Evolutionary conservation across 1,140 invertebrate genomes (phyloP), one percentile per base, ranked within the genome.

Genomic region (Drepana arcuata): DNA sequence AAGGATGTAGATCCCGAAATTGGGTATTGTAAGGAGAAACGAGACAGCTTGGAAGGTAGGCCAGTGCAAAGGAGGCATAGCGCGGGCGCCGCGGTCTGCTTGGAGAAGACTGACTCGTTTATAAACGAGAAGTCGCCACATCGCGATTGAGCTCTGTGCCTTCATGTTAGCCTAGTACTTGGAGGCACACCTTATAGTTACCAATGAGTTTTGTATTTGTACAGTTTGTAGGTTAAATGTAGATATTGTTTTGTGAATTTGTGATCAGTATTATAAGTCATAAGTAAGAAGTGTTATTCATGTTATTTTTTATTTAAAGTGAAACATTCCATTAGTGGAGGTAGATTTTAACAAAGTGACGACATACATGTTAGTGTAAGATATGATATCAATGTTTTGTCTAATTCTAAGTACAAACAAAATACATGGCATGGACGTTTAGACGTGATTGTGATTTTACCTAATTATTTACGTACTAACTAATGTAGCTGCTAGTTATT

Each of bases 91-190:
- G 34, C 67, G 1, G 58, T 78, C 0, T 67, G 57, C 16, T 53
- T 77, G 34, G 77, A 78, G 34, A 81, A 78, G 27, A 63, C 57
- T n/a, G 53, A 61, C n/a, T n/a, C n/a, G n/a, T n/a, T n/a, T n/a
- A n/a, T n/a, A n/a, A n/a, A n/a, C n/a, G n/a, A n/a, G n/a, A n/a
- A n/a, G n/a, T n/a, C n/a, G n/a, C n/a, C n/a, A n/a, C n/a, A 29
- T 16, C 27, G 38, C 11, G 41, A 58, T 12, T 49, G 16, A 50
- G 13, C 21, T 36, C 12, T 12, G 18, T n/a, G 10, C 2, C 25
- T 7, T 26, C 9, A 31, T 36, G 27, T 5, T 33, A 18, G 27
- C 38, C 31, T 42, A 29, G 35, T 51, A 41, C 32, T 46, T 28
- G 7, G 14, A 23, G 27, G 18, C 16, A 24, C 39, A 16, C 10